A percentile compares a stretch with the other conserved stretches of the same genome.
Conservation (phyloP, 2,113 vertebrate species). For the Cyanoliseus patagonus region DNA sequence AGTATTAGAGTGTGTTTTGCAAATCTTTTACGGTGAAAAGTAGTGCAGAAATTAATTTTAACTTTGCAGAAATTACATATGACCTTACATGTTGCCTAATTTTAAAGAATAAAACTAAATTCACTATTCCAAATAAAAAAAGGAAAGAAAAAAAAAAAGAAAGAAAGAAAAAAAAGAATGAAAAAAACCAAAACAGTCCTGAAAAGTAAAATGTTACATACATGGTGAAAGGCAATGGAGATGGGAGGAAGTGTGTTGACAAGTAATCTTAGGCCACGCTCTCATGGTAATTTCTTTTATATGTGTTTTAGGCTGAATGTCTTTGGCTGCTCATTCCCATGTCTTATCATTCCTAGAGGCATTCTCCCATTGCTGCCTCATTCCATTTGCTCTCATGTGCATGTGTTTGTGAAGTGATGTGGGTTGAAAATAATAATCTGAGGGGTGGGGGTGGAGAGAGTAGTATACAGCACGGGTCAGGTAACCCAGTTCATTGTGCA, state of each 20-base stretch:
- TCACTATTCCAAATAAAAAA: not conserved
- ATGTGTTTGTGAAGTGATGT: not conserved
- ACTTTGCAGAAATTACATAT: not conserved
- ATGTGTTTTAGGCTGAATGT: not conserved
- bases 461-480: not conserved
- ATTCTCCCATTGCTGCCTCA: not conserved
- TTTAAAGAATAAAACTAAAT: conserved; percentile 23
- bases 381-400: not conserved
- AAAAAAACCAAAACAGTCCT: not conserved
- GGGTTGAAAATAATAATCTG: not conserved
- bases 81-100: not conserved
- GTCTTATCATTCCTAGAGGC: not conserved
- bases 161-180: not conserved
- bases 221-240: not conserved
- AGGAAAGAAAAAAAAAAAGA: not conserved
- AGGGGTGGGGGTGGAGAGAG: too few species aligned
- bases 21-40: not conserved
- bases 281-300: not conserved
- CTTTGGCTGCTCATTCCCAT: not conserved
- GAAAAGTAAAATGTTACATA: not conserved
- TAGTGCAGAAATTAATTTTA: not conserved
- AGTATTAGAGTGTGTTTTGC: conserved; percentile 4
- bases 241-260: not conserved
- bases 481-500: not conserved
- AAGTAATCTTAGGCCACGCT: not conserved